Percentiles rank a stretch among this genome's conserved stretches.
phyloP scores from a whole-genome alignment of 2,888 invertebrate species.

The Drepanosiphum platanoidis region DNA sequence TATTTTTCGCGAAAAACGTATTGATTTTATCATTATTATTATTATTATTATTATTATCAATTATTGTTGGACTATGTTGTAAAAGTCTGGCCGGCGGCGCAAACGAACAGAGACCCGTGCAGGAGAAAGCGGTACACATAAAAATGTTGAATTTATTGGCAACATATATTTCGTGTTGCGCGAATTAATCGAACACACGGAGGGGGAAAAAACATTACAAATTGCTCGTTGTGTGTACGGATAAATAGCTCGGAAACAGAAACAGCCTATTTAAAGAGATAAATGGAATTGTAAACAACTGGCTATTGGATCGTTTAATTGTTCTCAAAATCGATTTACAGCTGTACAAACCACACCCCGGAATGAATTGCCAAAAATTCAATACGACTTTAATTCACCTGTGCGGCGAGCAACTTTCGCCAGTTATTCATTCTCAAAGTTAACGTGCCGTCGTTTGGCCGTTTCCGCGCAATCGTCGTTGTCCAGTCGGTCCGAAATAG shows the following conservation, averaged over 20 bases:
- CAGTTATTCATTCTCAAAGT: conserved; percentile 12
- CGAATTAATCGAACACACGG: conserved; percentile 28
- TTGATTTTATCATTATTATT: too few relatives aligned
- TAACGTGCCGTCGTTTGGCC: neutral
- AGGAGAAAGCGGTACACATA: neutral
- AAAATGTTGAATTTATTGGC: conserved; percentile 6
- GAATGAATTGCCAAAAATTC: conserved; percentile 30
- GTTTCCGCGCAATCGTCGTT: neutral
- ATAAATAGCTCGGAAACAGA: conserved; percentile 26
- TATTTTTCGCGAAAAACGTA: too few relatives aligned
- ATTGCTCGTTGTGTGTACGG: conserved; percentile 8
- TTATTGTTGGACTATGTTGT: too few relatives aligned
- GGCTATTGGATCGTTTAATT: conserved; percentile 44
- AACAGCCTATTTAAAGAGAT: conserved; percentile 38
- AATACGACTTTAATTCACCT: conserved; percentile 2
- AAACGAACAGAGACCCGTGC: neutral
- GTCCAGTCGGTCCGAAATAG: too few relatives aligned
- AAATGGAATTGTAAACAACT: conserved; percentile 47
- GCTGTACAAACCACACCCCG: conserved; percentile 7
- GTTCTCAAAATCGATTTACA: conserved; percentile 47
- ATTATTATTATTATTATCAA: too few relatives aligned
- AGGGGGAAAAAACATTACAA: conserved; percentile 30
- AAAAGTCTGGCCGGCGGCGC: too few relatives aligned
- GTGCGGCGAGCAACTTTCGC: neutral
- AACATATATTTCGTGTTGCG: conserved; percentile 12